Evolutionary conservation across 1,140 invertebrate genomes (phyloP).

Genomic region (Helicoverpa armigera): DNA sequence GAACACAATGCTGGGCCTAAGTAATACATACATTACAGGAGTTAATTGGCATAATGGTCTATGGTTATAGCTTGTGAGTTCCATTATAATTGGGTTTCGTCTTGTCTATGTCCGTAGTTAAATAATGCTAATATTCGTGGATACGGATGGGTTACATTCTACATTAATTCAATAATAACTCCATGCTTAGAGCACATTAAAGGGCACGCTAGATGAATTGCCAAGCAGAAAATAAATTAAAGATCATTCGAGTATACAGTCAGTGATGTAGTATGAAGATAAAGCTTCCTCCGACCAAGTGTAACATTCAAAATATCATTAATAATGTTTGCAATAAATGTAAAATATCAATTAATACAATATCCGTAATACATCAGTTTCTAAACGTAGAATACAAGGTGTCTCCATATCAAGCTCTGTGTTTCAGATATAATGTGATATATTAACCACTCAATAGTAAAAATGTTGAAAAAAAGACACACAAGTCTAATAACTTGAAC

Average conservation of each 20-base stretch:
- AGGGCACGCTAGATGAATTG: slow-evolving; percentile 31
- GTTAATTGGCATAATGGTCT: slow-evolving; percentile 58
- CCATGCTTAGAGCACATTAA: slow-evolving; percentile 35
- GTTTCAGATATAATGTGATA: slow-evolving; percentile 4
- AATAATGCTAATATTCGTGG: slow-evolving; percentile 50
- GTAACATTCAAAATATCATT: not conserved
- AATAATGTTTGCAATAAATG: slow-evolving; percentile 26
- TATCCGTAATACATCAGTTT: not conserved
- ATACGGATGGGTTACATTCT: slow-evolving; percentile 35
- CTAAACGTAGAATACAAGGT: not conserved
- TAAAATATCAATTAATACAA: slow-evolving; percentile 9
- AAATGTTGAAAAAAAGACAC: not conserved
- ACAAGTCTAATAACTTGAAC: slow-evolving; percentile 25
- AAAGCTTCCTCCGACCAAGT: not conserved
- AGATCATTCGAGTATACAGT: slow-evolving; percentile 29
- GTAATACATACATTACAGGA: slow-evolving; percentile 51
- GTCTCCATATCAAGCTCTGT: not conserved
- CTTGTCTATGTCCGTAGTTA: slow-evolving; percentile 47
- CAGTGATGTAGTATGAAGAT: slow-evolving; percentile 20
- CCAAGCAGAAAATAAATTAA: slow-evolving; percentile 31
- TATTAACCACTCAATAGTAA: slow-evolving; percentile 3
- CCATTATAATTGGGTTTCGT: slow-evolving; percentile 56
- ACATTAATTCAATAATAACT: slow-evolving; percentile 38
- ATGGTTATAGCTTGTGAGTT: slow-evolving; percentile 52
- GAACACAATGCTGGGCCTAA: slow-evolving; percentile 3